Percentiles rank a stretch among this genome's conserved stretches.
phyloP scores from a whole-genome alignment of 2,113 vertebrate genomes.

The Chelonoidis abingdonii region DNA sequence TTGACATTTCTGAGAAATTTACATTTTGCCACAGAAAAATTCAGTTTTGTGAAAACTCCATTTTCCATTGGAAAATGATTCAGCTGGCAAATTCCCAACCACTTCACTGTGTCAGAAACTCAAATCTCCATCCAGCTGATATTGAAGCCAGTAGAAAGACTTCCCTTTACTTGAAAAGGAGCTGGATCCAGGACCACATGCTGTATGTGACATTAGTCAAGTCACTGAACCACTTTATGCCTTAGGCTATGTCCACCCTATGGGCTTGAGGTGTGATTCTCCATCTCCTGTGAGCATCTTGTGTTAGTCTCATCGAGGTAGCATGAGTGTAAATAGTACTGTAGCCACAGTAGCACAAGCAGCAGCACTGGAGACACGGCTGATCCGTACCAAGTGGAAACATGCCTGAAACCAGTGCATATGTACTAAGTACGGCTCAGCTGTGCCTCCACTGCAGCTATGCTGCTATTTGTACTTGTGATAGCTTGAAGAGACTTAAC shows the following conservation, averaged over 20 bases:
- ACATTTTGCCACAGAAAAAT: background rate
- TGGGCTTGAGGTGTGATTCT: background rate
- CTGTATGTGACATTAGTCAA: background rate
- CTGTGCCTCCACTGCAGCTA: background rate
- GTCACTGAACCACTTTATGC: background rate
- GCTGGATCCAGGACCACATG: background rate
- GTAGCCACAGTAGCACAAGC: background rate
- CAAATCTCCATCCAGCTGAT: background rate
- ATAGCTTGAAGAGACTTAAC: too few relatives aligned
- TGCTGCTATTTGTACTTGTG: too few relatives aligned
- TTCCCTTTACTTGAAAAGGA: background rate
- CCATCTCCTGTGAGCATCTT: background rate
- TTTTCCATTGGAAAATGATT: background rate
- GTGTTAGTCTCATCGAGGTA: background rate
- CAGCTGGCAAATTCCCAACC: background rate
- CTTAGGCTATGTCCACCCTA: background rate
- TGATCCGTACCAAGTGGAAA: background rate
- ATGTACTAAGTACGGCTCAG: background rate
- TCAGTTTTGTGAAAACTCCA: background rate
- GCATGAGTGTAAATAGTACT: background rate
- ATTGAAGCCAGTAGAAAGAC: background rate
- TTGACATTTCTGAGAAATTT: background rate
- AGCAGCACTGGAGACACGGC: too few relatives aligned
- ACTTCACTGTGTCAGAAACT: background rate
- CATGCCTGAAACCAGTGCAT: background rate